phyloP scores from a whole-genome alignment of 2,797 vertebrate genomes.

The Lycodopsis pacificus region DNA sequence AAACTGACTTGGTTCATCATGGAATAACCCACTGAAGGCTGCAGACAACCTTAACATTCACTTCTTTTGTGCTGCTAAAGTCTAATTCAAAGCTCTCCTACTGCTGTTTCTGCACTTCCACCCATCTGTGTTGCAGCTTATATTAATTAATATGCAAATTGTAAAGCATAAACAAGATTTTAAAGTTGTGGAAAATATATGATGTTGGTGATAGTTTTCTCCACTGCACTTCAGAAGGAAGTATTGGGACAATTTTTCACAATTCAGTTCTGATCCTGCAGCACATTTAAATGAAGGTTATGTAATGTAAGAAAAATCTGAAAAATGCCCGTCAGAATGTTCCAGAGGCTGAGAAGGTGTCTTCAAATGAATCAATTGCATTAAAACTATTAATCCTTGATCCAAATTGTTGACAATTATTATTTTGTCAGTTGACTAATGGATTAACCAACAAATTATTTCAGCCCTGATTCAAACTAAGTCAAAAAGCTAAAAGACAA shows the following conservation, averaged over 20 bases:
- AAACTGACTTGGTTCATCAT: too few species aligned
- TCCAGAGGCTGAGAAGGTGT: background rate
- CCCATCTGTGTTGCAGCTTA: background rate
- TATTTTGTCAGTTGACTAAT: too few species aligned
- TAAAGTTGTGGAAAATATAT: too few species aligned
- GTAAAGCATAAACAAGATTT: background rate
- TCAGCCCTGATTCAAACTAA: background rate
- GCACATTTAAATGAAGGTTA: background rate
- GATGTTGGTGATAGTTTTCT: too few species aligned
- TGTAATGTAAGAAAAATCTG: background rate
- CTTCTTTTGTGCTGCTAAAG: too few species aligned
- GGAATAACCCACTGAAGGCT: too few species aligned
- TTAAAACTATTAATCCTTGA: too few species aligned
- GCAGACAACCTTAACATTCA: too few species aligned
- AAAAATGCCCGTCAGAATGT: fast-evolving
- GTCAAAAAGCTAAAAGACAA: background rate
- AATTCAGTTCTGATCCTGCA: background rate
- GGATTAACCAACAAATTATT: background rate
- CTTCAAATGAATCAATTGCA: too few species aligned
- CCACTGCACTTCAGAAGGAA: too few species aligned
- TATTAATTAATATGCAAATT: background rate
- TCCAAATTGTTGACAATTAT: background rate
- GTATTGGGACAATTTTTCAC: too few species aligned
- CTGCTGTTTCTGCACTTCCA: background rate
- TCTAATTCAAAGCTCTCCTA: too few species aligned